These are phyloP conservation scores for Chelonus formosanus DNA, from an alignment of 2,888 invertebrate genomes.

Conservation along the genomic window DNA sequence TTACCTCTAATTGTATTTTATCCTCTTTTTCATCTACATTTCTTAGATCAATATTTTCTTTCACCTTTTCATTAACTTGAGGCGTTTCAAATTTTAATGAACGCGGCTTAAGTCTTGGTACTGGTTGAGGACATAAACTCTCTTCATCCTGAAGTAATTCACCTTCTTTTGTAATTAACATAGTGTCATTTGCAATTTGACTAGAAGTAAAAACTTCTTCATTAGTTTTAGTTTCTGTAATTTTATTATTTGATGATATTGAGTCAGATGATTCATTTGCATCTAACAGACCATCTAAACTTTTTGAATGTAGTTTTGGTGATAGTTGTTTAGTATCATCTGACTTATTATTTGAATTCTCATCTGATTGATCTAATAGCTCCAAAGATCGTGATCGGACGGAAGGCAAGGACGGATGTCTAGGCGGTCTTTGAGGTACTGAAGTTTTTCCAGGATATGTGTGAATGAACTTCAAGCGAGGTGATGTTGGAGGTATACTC, in stretches of 20 bases:
- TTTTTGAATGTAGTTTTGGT: slow-evolving; percentile 69
- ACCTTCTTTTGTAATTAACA: neutral
- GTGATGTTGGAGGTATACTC: slow-evolving; percentile 64
- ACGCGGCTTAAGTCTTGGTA: slow-evolving; percentile 40
- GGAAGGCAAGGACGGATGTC: slow-evolving; percentile 61
- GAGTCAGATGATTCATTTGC: slow-evolving; percentile 58
- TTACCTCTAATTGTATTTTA: neutral
- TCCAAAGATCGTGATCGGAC: slow-evolving; percentile 51
- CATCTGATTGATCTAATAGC: slow-evolving; percentile 48
- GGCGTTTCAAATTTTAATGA: neutral
- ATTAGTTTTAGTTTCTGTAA: slow-evolving; percentile 50
- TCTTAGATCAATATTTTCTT: no score
- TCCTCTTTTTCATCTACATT: no score
- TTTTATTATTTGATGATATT: no score
- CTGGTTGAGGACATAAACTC: slow-evolving; percentile 38
- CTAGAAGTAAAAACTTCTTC: slow-evolving; percentile 1
- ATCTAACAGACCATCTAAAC: slow-evolving; percentile 72
- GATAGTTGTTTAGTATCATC: slow-evolving; percentile 30
- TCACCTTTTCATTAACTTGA: no score
- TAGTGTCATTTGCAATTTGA: neutral
- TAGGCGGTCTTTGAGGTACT: slow-evolving; percentile 62
- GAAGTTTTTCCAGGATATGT: slow-evolving; percentile 59
- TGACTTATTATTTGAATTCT: neutral
- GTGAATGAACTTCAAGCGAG: slow-evolving; percentile 55
- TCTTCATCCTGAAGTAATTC: neutral